Percentiles rank a stretch among this genome's conserved stretches.
Evolutionary conservation across 1,140 invertebrate species (phyloP).

Genomic region (Tetramorium alpestre): DNA sequence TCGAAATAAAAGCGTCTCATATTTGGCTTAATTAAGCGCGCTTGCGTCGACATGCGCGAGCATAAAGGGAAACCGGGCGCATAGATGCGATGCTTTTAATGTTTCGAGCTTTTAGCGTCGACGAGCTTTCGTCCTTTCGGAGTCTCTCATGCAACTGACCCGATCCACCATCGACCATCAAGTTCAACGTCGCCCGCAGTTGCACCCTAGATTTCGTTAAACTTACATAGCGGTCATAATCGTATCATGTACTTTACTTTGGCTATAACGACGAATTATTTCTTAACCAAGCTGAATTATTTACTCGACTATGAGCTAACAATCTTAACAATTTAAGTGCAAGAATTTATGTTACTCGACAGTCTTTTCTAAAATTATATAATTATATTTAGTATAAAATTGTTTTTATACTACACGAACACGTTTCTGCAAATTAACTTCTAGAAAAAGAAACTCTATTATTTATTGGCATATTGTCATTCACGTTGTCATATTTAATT

Average conservation of each 20-base stretch:
- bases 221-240: conserved; percentile 53
- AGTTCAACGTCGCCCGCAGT: not conserved
- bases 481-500: not conserved
- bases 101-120: conserved; percentile 70
- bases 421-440: not conserved
- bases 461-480: not conserved
- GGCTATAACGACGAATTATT: conserved; percentile 55
- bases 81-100: conserved; percentile 45
- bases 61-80: conserved; percentile 9
- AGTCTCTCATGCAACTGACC: conserved; percentile 22
- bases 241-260: conserved; percentile 61
- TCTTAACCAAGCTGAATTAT: not conserved
- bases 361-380: not conserved
- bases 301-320: not conserved
- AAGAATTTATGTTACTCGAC: not conserved
- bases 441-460: not conserved
- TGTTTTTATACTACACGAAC: not conserved
- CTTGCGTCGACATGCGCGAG: conserved; percentile 14
- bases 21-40: conserved; percentile 64
- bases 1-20: conserved; percentile 68
- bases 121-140: conserved; percentile 53
- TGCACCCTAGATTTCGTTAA: conserved; percentile 32
- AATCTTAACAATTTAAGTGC: not conserved
- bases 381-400: not conserved
- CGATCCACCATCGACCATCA: not conserved